Evolutionary conservation across 1,140 invertebrate species (phyloP).

Genomic region (Bombus picipes): DNA sequence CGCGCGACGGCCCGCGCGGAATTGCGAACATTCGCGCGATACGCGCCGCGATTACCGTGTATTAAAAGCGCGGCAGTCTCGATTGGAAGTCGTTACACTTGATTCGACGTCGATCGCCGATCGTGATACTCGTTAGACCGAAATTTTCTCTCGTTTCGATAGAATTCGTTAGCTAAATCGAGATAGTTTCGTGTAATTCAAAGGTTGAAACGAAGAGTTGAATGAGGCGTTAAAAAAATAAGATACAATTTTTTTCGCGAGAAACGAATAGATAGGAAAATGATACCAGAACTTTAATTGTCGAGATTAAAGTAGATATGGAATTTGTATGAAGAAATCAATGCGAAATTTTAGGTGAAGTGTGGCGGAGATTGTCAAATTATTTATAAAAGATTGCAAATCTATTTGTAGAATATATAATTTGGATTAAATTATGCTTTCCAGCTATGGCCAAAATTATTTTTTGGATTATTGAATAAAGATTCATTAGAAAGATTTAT

Average conservation of each 20-base stretch:
- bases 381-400: too few relatives aligned
- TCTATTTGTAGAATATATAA: background rate
- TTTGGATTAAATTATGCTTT: background rate
- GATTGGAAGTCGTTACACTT: constrained; percentile 31
- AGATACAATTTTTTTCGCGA: background rate
- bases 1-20: constrained; percentile 17
- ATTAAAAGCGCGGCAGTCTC: constrained; percentile 29
- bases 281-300: too few relatives aligned
- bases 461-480: too few relatives aligned
- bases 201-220: background rate
- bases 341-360: too few relatives aligned
- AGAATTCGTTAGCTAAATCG: background rate
- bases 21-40: constrained; percentile 42
- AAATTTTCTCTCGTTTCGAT: background rate
- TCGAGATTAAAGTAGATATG: too few relatives aligned
- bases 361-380: too few relatives aligned
- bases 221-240: background rate
- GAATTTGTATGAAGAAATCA: too few relatives aligned
- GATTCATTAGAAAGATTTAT: too few relatives aligned
- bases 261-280: too few relatives aligned
- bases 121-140: background rate
- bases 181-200: too few relatives aligned
- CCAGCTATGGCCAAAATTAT: background rate
- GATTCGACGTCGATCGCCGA: background rate
- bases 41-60: constrained; percentile 38